Conservation (phyloP, 1,140 invertebrate species). For the Sarcophaga bullata region DNA sequence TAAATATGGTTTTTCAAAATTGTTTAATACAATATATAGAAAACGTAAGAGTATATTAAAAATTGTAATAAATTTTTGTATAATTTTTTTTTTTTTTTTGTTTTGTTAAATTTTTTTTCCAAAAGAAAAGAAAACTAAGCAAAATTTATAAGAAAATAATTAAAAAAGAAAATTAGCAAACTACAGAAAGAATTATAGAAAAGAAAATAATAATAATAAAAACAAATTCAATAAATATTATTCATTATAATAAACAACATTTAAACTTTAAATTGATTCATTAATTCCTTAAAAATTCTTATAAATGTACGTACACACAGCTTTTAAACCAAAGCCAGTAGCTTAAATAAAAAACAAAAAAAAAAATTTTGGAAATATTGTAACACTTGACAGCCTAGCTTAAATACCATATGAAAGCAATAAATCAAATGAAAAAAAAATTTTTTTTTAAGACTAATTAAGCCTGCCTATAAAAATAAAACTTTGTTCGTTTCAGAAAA, state of each 20-base stretch:
- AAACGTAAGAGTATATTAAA: constrained; percentile 21
- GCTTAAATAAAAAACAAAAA: too few species aligned
- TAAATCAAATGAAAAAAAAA: background rate
- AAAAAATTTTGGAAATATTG: too few species aligned
- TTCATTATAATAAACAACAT: background rate
- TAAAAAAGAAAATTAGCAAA: constrained; percentile 17
- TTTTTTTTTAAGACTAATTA: too few species aligned
- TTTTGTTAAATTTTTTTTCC: background rate
- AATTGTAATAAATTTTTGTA: constrained; percentile 4
- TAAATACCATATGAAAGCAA: background rate
- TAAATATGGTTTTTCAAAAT: constrained; percentile 31
- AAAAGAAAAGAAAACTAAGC: constrained; percentile 20
- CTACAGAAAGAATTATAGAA: constrained; percentile 20
- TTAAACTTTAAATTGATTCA: background rate
- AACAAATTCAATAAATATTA: constrained; percentile 5
- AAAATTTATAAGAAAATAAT: constrained; percentile 26
- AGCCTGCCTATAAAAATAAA: too few species aligned
- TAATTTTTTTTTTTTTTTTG: background rate
- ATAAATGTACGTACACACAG: too few species aligned
- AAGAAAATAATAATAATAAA: background rate
- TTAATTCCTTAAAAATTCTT: too few species aligned
- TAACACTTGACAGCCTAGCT: too few species aligned
- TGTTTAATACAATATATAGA: constrained; percentile 36
- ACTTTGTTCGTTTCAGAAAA: too few species aligned
- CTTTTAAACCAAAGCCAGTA: too few species aligned